A percentile compares a stretch with the other conserved stretches of the same genome.
Conservation (phyloP, 2,113 vertebrate species). For the Prunella fulvescens region DNA sequence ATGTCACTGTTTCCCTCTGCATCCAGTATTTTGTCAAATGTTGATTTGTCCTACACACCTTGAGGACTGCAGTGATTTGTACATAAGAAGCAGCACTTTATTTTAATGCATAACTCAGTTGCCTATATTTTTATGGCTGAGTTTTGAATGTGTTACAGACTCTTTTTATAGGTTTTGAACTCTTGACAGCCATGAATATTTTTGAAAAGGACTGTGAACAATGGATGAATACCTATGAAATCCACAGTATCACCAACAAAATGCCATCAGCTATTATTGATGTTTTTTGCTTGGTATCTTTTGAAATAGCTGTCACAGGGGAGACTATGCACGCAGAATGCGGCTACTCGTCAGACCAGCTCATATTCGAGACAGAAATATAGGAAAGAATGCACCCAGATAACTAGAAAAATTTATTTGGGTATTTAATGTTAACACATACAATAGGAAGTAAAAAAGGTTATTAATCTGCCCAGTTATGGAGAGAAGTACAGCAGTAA, state of each 20-base stretch:
- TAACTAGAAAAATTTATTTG: background rate
- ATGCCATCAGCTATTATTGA: background rate
- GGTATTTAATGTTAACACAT: background rate
- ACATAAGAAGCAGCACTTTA: background rate
- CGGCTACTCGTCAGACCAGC: background rate
- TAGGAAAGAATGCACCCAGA: background rate
- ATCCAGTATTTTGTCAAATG: background rate
- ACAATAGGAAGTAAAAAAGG: background rate
- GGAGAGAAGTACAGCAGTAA: background rate
- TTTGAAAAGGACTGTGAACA: background rate
- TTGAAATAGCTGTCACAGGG: background rate
- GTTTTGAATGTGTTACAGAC: background rate
- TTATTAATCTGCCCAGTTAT: background rate
- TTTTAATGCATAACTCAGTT: background rate
- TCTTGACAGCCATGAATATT: background rate
- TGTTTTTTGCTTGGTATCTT: background rate
- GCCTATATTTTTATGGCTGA: background rate
- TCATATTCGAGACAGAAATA: background rate
- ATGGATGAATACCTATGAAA: background rate
- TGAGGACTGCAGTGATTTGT: background rate
- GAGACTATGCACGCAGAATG: accelerated
- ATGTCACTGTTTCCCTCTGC: background rate
- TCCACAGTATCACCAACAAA: background rate
- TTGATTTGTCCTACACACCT: background rate
- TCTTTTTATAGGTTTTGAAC: background rate